Conservation (phyloP, 2,113 vertebrate species). For the Apaloderma vittatum region DNA sequence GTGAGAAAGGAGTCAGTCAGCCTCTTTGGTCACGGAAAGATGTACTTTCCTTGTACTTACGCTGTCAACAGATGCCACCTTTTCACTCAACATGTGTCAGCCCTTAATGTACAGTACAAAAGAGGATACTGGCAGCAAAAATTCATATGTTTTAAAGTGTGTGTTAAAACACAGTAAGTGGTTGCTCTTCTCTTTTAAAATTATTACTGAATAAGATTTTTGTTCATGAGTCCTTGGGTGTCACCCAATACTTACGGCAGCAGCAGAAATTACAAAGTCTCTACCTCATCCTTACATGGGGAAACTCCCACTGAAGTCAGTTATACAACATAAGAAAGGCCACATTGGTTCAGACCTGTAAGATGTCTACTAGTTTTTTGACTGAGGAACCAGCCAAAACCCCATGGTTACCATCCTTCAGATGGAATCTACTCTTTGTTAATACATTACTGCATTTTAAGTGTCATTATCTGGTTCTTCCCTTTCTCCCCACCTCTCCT, state of each 20-base stretch:
- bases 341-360: not conserved
- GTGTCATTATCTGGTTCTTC: not conserved
- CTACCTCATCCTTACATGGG: not conserved
- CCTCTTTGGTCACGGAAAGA: not conserved
- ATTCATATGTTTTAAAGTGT: not conserved
- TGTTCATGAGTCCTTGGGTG: not conserved
- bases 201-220: not conserved
- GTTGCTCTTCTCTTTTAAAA: not conserved
- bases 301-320: not conserved
- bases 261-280: not conserved
- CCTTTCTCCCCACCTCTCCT: not conserved
- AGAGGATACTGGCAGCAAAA: not conserved
- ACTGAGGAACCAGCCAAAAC: not conserved
- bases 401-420: not conserved
- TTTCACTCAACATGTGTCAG: not conserved
- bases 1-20: not conserved
- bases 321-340: not conserved
- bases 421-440: not conserved
- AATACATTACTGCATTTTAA: not conserved
- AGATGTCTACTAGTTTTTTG: not conserved
- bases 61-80: not conserved
- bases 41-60: not conserved
- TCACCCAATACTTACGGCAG: not conserved
- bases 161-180: not conserved
- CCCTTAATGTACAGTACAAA: not conserved